Base-by-base conservation (phyloP, 2,797 vertebrate species). In the Diplodus puntazzo region DNA sequence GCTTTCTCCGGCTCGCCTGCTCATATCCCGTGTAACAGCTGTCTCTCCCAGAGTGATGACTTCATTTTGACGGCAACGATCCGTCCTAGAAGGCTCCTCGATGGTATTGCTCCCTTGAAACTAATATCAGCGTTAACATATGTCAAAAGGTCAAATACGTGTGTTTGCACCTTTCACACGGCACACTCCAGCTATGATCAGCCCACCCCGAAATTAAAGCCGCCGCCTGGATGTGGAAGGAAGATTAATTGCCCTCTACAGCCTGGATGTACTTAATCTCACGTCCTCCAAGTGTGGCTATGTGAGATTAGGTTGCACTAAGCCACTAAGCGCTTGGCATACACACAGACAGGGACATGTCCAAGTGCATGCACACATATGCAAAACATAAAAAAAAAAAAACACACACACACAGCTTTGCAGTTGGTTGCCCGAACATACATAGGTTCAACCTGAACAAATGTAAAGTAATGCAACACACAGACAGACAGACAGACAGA, bases 241-340 rank as follows among this genome's bases (percentile, higher is more conserved):
- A 87, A 90, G 89, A 94, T 92, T 87, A 90, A 93, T 92, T 88
- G 83, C 87, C 87, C 80, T 90, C 82, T 79, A 72, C 76, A 78
- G 69, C 86, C 75, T 68, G 79, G 58, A 52, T 85, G 76, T 80
- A 66, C 79, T 87, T 89, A 83, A 86, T 89, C 86, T 86, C 50
- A 61, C 67, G 8, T 87, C 78, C 76, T 87, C 72, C 12, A 87
- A 85, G 77, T 81, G 81, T 82, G 82, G 73, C 72, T 87, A 49
- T 76, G 73, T 74, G 77, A 87, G 85, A 90, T 89, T 87, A 87
- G 75, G 64, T 45, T 69, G 73, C 43, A 60, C 79, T 89, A 85
- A 92, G 80, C 82, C 81, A 76, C 68, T 70, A 81, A 82, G 77
- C 69, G 49, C 84, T 63, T 21, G 58, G 74, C 63, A 57, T 59